phyloP scores from a whole-genome alignment of 2,797 vertebrate species.

The Kryptolebias ocellatus region DNA sequence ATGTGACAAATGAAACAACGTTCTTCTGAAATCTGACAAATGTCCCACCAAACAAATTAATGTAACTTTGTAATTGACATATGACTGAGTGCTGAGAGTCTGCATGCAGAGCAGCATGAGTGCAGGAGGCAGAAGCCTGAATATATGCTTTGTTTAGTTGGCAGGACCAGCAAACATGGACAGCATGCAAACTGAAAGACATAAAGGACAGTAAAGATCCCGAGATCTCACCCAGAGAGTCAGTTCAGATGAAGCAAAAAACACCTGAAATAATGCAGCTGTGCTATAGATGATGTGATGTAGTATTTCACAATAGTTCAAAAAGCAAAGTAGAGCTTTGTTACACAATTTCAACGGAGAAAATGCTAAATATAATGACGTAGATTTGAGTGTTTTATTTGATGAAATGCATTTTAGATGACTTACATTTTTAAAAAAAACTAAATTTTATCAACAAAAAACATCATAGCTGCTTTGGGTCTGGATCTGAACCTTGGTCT shows the following conservation, averaged over 20 bases:
- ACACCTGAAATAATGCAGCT: conserved; percentile 10
- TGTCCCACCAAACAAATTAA: background rate
- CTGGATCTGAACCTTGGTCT: too few species aligned
- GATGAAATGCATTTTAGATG: background rate
- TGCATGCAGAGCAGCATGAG: conserved; percentile 54
- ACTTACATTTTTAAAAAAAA: background rate
- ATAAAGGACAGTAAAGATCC: conserved; percentile 37
- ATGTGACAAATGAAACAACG: conserved; percentile 16
- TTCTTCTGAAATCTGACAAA: conserved; percentile 5
- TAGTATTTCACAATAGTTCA: background rate
- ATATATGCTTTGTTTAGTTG: conserved; percentile 70
- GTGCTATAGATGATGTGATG: background rate
- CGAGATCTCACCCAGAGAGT: conserved; percentile 13
- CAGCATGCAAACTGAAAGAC: conserved; percentile 72
- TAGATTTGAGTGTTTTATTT: background rate
- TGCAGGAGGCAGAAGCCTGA: conserved; percentile 61
- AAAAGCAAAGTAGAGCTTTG: background rate
- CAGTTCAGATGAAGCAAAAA: conserved; percentile 8
- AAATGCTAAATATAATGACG: background rate
- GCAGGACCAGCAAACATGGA: conserved; percentile 63
- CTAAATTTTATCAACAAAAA: too few species aligned
- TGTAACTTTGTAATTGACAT: conserved; percentile 20
- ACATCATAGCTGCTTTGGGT: too few species aligned
- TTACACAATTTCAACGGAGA: background rate
- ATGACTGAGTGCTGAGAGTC: conserved; percentile 29